Conservation (phyloP, 2,888 invertebrate genomes). For the Drosophila melanosoma region DNA sequence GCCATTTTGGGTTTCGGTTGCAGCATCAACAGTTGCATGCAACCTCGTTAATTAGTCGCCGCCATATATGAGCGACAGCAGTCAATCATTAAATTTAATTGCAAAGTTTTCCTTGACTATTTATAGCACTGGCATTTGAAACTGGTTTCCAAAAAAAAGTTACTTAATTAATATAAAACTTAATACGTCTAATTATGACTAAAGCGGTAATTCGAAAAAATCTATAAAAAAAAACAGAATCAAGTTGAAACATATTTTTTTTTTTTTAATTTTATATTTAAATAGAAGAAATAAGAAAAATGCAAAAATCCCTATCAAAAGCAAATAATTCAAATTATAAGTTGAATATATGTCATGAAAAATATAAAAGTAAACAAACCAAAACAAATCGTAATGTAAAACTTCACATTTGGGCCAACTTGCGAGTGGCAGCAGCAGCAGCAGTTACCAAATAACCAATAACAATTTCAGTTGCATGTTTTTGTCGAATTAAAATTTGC, state of each 20-base stretch:
- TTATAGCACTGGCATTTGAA: slow-evolving; percentile 28
- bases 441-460: slow-evolving; percentile 64
- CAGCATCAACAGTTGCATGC: slow-evolving; percentile 34
- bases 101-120: slow-evolving; percentile 41
- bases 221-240: not conserved
- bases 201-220: not conserved
- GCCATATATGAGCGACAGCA: slow-evolving; percentile 45
- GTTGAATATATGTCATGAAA: not conserved
- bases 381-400: slow-evolving; percentile 10
- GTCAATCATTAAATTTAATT: slow-evolving; percentile 68
- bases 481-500: slow-evolving; percentile 81
- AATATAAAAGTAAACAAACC: slow-evolving; percentile 3
- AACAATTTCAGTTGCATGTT: slow-evolving; percentile 76
- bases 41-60: slow-evolving; percentile 57
- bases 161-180: not conserved
- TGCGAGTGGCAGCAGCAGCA: slow-evolving; percentile 43
- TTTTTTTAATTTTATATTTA: not conserved
- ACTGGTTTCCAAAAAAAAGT: not conserved
- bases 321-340: slow-evolving; percentile 1
- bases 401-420: slow-evolving; percentile 48
- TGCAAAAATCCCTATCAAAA: not conserved
- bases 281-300: not conserved
- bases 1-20: slow-evolving; percentile 50
- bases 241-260: not conserved
- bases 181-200: not conserved